These are phyloP conservation scores for Agapornis canus DNA, from an alignment of 2,797 vertebrate species.

Conservation along the genomic window DNA sequence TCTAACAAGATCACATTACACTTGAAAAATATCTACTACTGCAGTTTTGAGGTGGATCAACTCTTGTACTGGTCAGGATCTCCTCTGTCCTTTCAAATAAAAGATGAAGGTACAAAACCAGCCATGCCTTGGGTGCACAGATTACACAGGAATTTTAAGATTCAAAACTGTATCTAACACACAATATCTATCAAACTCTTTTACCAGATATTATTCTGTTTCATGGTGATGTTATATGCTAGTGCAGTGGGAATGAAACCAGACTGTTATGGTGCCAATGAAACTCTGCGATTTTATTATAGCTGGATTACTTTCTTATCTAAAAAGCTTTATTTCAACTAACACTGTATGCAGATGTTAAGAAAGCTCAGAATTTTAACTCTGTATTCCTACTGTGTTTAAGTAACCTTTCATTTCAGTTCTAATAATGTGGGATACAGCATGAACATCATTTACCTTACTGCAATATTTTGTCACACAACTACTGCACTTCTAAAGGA, in stretches of 20 bases:
- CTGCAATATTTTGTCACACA: background rate
- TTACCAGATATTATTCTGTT: background rate
- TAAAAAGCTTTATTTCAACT: background rate
- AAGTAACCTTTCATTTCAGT: background rate
- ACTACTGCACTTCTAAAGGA: background rate
- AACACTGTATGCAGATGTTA: background rate
- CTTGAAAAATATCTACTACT: background rate
- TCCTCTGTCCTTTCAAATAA: background rate
- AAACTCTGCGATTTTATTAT: background rate
- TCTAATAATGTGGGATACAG: background rate
- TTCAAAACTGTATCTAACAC: background rate
- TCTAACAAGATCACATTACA: background rate
- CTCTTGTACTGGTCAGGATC: background rate
- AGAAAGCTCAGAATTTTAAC: background rate
- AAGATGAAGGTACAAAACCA: background rate
- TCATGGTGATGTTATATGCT: background rate
- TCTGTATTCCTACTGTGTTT: background rate
- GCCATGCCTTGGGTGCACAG: accelerated
- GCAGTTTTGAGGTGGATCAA: background rate
- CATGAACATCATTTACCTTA: background rate
- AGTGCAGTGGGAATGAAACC: background rate
- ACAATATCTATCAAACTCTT: background rate
- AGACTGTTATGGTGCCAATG: background rate
- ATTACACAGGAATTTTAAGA: background rate
- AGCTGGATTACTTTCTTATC: background rate